Percentiles rank a stretch among this genome's conserved stretches.
phyloP scores from a whole-genome alignment of 2,888 invertebrate genomes.

The Apamea sordens region DNA sequence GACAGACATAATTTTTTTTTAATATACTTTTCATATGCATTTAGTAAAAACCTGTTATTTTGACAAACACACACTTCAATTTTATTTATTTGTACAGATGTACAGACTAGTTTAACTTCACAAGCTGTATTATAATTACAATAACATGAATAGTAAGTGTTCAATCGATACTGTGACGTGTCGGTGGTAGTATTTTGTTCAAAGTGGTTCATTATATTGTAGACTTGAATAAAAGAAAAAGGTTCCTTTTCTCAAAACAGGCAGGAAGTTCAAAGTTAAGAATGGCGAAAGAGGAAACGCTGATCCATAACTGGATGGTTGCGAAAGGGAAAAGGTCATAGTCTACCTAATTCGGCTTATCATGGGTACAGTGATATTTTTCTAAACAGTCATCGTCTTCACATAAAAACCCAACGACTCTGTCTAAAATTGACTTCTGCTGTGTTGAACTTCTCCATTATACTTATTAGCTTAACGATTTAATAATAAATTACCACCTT shows the following conservation, averaged over 20 bases:
- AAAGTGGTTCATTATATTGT: background rate
- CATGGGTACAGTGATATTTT: background rate
- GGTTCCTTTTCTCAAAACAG: background rate
- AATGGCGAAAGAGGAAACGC: background rate
- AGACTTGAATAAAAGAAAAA: background rate
- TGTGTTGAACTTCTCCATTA: background rate
- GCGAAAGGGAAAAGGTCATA: too few relatives aligned
- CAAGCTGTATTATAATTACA: background rate
- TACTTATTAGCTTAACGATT: background rate
- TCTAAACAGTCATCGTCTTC: background rate
- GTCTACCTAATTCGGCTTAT: background rate
- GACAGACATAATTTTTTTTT: too few relatives aligned
- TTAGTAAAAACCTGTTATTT: too few relatives aligned
- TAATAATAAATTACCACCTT: conserved; percentile 7
- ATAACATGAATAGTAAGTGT: background rate
- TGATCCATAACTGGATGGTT: background rate
- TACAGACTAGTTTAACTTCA: background rate
- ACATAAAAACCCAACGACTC: background rate
- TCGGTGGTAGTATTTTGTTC: background rate
- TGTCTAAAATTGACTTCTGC: background rate
- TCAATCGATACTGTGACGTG: background rate
- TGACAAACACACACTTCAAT: too few relatives aligned
- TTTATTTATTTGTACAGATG: too few relatives aligned
- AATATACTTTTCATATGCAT: too few relatives aligned
- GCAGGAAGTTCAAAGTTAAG: background rate